Percentiles rank a stretch among this genome's conserved stretches.
Conservation (phyloP, 2,888 invertebrate genomes). For the Leptopilina myrica region DNA sequence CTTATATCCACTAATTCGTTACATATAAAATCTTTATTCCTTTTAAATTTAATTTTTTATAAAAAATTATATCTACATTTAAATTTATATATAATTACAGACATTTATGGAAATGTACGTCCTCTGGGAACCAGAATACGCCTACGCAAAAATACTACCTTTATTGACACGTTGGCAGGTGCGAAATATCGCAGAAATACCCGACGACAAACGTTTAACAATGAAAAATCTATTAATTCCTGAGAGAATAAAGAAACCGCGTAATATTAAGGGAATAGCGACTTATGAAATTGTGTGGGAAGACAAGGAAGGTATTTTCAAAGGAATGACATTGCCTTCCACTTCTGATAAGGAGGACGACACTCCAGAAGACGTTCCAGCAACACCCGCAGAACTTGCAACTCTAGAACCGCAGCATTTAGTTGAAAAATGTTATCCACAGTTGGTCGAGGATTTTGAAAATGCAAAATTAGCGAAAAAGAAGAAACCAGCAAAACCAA, state of each 20-base stretch:
- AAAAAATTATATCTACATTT: conserved; percentile 38
- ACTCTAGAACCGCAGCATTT: conserved; percentile 84
- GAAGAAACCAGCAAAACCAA: conserved; percentile 64
- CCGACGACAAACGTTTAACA: conserved; percentile 54
- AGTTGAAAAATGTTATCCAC: conserved; percentile 81
- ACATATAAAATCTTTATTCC: conserved; percentile 12
- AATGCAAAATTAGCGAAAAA: conserved; percentile 78
- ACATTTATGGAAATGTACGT: conserved; percentile 83
- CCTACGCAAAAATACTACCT: conserved; percentile 87
- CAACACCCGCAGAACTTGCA: conserved; percentile 77
- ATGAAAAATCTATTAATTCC: conserved; percentile 69
- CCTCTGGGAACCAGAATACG: conserved; percentile 87
- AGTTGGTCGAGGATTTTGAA: conserved; percentile 80
- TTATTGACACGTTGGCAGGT: conserved; percentile 88
- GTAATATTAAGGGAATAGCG: conserved; percentile 80
- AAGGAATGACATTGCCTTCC: conserved; percentile 77
- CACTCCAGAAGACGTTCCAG: conserved; percentile 77
- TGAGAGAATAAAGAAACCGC: conserved; percentile 78
- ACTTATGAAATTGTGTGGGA: conserved; percentile 87
- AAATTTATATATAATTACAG: conserved; percentile 72
- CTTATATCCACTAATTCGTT: conserved; percentile 1
- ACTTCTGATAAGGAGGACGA: conserved; percentile 56
- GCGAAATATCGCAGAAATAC: conserved; percentile 73
- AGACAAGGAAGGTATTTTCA: conserved; percentile 79
- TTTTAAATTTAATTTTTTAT: conserved; percentile 11